These are phyloP conservation scores for Amphiura filiformis DNA, from an alignment of 35 echinoderm and acorn worm species.

Conservation along the genomic window DNA sequence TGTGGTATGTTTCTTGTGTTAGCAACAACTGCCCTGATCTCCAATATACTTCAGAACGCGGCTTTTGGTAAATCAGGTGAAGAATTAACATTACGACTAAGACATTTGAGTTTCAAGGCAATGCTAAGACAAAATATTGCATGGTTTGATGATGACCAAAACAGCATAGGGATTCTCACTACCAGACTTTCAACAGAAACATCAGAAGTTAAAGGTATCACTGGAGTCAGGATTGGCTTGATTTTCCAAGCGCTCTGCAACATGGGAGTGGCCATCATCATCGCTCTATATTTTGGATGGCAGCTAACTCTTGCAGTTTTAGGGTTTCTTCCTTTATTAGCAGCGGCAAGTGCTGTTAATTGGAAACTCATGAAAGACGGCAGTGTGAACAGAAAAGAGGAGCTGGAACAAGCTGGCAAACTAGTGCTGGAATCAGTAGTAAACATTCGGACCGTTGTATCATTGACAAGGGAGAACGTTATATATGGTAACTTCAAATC, in stretches of 20 bases:
- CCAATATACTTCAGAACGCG: conserved; percentile 28
- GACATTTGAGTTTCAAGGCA: conserved; percentile 65
- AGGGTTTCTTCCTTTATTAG: no score
- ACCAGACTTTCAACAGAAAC: conserved; percentile 77
- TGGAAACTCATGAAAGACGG: no score
- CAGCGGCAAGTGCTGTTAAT: no score
- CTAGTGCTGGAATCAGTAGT: no score
- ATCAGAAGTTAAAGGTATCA: conserved; percentile 75
- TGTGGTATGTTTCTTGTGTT: not conserved
- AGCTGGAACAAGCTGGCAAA: no score
- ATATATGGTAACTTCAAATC: no score
- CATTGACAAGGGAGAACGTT: no score
- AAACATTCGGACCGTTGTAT: no score
- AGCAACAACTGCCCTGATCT: no score
- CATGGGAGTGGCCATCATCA: conserved; percentile 84
- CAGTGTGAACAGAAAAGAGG: no score
- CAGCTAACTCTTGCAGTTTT: conserved; percentile 66
- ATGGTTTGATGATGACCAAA: conserved; percentile 80
- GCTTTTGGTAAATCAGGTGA: conserved; percentile 79
- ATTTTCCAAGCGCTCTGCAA: conserved; percentile 46
- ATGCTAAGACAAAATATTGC: conserved; percentile 81
- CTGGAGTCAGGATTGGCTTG: conserved; percentile 68
- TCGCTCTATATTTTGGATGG: conserved; percentile 83
- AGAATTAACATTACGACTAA: conserved; percentile 62
- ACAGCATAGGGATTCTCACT: conserved; percentile 68